Evolutionary conservation across 2,888 invertebrate species (phyloP).

Genomic region (Euclidia mi): DNA sequence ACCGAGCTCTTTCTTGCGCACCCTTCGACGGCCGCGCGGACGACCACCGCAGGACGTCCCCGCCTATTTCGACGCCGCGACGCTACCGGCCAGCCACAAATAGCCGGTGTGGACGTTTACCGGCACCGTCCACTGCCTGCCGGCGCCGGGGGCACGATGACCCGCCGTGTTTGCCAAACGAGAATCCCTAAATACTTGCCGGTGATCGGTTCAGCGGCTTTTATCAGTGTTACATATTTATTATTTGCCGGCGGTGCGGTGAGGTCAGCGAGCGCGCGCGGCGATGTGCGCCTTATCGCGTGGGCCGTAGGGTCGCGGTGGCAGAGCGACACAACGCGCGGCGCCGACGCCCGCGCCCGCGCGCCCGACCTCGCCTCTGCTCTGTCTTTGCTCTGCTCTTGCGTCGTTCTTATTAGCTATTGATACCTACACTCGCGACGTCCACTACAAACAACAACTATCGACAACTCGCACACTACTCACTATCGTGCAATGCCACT

Average conservation of each 20-base stretch:
- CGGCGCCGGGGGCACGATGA: constrained; percentile 70
- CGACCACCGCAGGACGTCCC: constrained; percentile 40
- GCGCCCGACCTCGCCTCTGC: constrained; percentile 79
- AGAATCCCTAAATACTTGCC: constrained; percentile 84
- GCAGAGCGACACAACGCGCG: constrained; percentile 13
- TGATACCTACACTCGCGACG: constrained; percentile 43
- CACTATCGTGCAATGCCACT: constrained; percentile 28
- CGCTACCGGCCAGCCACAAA: constrained; percentile 65
- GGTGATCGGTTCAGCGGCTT: constrained; percentile 86
- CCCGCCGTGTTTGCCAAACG: constrained; percentile 77
- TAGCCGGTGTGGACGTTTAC: constrained; percentile 66
- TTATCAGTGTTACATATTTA: constrained; percentile 90
- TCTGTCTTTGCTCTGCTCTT: constrained; percentile 84
- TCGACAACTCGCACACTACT: constrained; percentile 27
- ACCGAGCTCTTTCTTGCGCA: constrained; percentile 58
- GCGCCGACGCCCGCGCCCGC: constrained; percentile 65
- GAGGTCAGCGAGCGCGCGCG: constrained; percentile 84
- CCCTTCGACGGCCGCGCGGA: constrained; percentile 40
- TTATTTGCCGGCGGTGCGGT: constrained; percentile 86
- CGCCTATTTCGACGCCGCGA: constrained; percentile 58
- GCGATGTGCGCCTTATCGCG: constrained; percentile 85
- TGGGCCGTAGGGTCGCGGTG: constrained; percentile 81
- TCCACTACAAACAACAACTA: constrained; percentile 45
- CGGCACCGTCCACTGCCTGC: constrained; percentile 63
- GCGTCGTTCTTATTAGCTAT: constrained; percentile 74